Base-by-base conservation (phyloP, 2,888 invertebrate species). In the Lissonota sp. region DNA sequence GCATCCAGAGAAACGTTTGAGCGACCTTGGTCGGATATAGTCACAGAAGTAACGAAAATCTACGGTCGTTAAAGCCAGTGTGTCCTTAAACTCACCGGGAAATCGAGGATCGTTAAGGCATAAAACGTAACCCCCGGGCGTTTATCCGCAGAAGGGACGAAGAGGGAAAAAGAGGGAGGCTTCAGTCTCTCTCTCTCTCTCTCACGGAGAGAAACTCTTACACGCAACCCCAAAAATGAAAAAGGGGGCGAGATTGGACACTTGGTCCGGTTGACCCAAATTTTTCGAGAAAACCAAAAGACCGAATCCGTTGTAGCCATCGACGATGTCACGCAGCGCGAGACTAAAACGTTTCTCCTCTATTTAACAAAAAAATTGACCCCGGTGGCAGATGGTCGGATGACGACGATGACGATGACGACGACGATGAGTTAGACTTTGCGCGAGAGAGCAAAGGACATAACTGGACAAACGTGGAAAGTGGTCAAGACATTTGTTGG, bases 91-190 rank as follows among this genome's bases (percentile, higher is more conserved):
- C 87, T 87, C 83, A 84, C 86, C 88, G 86, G 84, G 85, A 89
- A 89, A 89, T 89, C 88, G 84, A 84, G 84, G 85, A 89, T 89
- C 86, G 87, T 89, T 88, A 87, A 51, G 85, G 77, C 83, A 83
- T 46, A 73, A 73, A 88, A 87, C 83, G 86, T 81, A 79, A 81
- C 70, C 71, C 14, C 57, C 37, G 71, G 62, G 44, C 14, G 5
- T 26, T 39, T 63, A 69, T 51, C 63, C 63, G 74, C 1, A 10
- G 44, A 10, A 44, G 6, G 4, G 8, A 26, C 10, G 10, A n/a
- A 58, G 57, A 57, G n/a, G n/a, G n/a, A n/a, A n/a, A n/a, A n/a
- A n/a, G 57, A 26, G 26, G 26, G 5, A 57, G 37, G 26, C 26
- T 26, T 26, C 26, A 2, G 1, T 26, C 26, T 26, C 26, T 26